A percentile compares a stretch with the other conserved stretches of the same genome.
Conservation (phyloP, 2,888 invertebrate species). For the Tipula helvola region DNA sequence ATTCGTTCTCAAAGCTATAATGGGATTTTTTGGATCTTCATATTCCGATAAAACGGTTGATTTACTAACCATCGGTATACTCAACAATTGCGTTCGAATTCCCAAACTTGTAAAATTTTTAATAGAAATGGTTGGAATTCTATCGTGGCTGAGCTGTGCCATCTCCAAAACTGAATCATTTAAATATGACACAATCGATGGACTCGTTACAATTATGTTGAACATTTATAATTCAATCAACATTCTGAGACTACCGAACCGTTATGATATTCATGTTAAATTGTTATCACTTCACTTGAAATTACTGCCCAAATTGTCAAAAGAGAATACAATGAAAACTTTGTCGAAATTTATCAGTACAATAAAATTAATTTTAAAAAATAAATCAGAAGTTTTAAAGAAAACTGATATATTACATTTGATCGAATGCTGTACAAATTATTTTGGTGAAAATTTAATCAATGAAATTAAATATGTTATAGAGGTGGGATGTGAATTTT, state of each 20-base stretch:
- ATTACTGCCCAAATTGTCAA: constrained; percentile 26
- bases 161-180: constrained; percentile 29
- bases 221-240: constrained; percentile 31
- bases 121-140: constrained; percentile 51
- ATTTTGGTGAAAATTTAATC: constrained; percentile 24
- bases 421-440: constrained; percentile 25
- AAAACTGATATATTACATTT: constrained; percentile 22
- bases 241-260: constrained; percentile 25
- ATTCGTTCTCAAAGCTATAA: constrained; percentile 63
- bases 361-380: constrained; percentile 24
- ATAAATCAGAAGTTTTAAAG: constrained; percentile 21
- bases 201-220: constrained; percentile 29
- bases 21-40: constrained; percentile 53
- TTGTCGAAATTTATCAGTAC: constrained; percentile 29
- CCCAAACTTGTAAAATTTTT: constrained; percentile 52
- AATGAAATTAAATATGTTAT: constrained; percentile 24
- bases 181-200: constrained; percentile 34
- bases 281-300: constrained; percentile 25
- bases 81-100: constrained; percentile 49
- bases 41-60: constrained; percentile 50
- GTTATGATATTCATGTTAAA: constrained; percentile 23
- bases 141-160: constrained; percentile 51
- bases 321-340: constrained; percentile 24
- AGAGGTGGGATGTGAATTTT: constrained; percentile 24
- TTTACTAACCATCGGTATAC: constrained; percentile 50